Evolutionary conservation across 2,888 invertebrate species (phyloP), one percentile per base, ranked within the genome.

Genomic region (Ochlodes sylvanus): DNA sequence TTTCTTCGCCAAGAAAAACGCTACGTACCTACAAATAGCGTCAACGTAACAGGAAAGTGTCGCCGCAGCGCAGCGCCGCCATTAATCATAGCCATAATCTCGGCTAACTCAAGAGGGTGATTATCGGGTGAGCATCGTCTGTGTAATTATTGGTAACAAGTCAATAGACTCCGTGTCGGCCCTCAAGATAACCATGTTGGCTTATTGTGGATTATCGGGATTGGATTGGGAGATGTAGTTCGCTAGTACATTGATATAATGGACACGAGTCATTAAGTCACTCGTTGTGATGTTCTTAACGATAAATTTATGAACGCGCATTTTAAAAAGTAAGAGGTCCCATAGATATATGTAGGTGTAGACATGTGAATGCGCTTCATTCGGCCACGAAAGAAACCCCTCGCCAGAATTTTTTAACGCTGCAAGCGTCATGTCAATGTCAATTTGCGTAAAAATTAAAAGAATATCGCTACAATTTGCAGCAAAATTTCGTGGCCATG

Each of bases 121-220:
- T 55, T 67, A 67, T 61, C 55, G 66, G 54, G 12, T 32, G 54
- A 44, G 44, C 47, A 58, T 61, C 64, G 47, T 62, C 57, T 65
- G 54, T 68, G 61, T 64, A 61, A 63, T 67, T 67, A 61, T 56
- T 55, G 55, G 55, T 67, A 38, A 61, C 69, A 62, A 63, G 66
- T 58, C 65, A 62, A 63, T 62, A 57, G 52, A 57, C 52, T 55
- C 47, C 27, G 17, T 63, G 61, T 63, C 38, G 34, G 21, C 9
- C 42, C 15, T 44, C 61, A n/a, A 60, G 67, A 55, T 42, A 52
- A 44, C 44, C 60, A 27, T 54, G 54, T 55, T 60, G 34, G 50
- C 27, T 67, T 34, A 47, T 15, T 61, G 19, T 19, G 42, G 67
- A 61, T 67, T 67, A 67, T 52, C 42, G 42, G 6, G 54, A 61